Conservation (phyloP, 2,113 vertebrate genomes). For the Corythornis madagascariensis region DNA sequence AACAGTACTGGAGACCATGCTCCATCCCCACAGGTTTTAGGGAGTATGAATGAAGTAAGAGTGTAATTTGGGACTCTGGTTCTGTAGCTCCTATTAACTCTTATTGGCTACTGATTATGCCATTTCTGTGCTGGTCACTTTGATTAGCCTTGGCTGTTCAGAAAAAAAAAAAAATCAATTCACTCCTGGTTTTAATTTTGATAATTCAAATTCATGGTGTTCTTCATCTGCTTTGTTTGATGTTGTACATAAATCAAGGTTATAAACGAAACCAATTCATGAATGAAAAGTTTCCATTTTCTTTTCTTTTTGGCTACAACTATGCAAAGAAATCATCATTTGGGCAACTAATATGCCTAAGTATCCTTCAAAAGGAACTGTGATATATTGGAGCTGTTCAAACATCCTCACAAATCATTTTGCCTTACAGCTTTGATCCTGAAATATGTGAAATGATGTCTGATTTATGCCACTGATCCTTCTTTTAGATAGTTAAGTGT, state of each 20-base stretch:
- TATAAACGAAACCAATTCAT: conserved; percentile 55
- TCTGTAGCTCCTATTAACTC: conserved; percentile 28
- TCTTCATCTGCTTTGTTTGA: conserved; percentile 67
- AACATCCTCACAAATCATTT: conserved; percentile 78
- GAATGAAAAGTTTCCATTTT: conserved; percentile 70
- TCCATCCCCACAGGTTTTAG: background rate
- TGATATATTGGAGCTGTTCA: conserved; percentile 78
- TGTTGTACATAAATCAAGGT: conserved; percentile 66
- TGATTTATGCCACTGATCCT: conserved; percentile 80
- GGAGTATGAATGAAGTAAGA: conserved; percentile 35
- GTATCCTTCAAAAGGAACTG: conserved; percentile 73
- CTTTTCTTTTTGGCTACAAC: conserved; percentile 68
- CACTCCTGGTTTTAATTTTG: conserved; percentile 67
- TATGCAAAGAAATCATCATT: conserved; percentile 74
- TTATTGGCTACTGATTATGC: conserved; percentile 24
- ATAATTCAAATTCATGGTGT: conserved; percentile 50
- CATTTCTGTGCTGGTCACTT: conserved; percentile 52
- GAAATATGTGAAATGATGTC: conserved; percentile 78
- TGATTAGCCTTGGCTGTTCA: conserved; percentile 50
- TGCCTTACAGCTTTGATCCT: conserved; percentile 78
- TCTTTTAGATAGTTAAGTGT: conserved; percentile 77
- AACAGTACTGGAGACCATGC: background rate
- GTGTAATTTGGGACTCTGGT: background rate
- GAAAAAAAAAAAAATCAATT: conserved; percentile 51
- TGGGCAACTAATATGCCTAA: conserved; percentile 80